Evolutionary conservation across 35 echinoderm and acorn worm genomes (phyloP).

Genomic region (Heliocidaris erythrogramma): DNA sequence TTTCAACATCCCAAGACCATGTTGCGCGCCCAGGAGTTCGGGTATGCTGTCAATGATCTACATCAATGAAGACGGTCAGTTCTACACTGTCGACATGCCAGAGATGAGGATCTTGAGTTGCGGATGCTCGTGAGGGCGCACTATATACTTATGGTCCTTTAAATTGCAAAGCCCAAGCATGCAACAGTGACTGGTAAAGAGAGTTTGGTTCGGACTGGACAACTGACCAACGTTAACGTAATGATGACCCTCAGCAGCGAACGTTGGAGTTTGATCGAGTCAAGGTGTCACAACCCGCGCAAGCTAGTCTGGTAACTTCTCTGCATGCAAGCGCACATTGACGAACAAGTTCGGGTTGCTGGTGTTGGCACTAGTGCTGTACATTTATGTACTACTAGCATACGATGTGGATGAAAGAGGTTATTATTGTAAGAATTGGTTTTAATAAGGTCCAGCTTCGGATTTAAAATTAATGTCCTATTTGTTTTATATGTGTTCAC

Average conservation of each 20-base stretch:
- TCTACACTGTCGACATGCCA: slow-evolving; percentile 37
- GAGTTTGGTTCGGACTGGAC: background rate
- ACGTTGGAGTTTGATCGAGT: background rate
- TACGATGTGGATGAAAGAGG: too few species aligned
- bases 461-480: too few species aligned
- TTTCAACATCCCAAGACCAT: slow-evolving; percentile 33
- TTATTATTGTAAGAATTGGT: too few species aligned
- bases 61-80: slow-evolving; percentile 24
- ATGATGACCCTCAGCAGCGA: background rate
- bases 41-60: slow-evolving; percentile 23
- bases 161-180: background rate
- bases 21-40: slow-evolving; percentile 1
- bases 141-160: background rate
- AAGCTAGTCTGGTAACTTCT: background rate
- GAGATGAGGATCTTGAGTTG: slow-evolving; percentile 31
- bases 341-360: background rate
- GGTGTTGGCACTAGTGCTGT: background rate
- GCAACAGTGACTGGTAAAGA: background rate
- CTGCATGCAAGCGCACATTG: background rate
- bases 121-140: slow-evolving; percentile 24
- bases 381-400: background rate
- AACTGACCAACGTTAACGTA: background rate
- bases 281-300: background rate
- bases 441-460: too few species aligned
- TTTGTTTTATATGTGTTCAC: too few species aligned